Percentiles rank a stretch among this genome's conserved stretches.
phyloP scores from a whole-genome alignment of 2,888 invertebrate species.

The Campoplex capitator region DNA sequence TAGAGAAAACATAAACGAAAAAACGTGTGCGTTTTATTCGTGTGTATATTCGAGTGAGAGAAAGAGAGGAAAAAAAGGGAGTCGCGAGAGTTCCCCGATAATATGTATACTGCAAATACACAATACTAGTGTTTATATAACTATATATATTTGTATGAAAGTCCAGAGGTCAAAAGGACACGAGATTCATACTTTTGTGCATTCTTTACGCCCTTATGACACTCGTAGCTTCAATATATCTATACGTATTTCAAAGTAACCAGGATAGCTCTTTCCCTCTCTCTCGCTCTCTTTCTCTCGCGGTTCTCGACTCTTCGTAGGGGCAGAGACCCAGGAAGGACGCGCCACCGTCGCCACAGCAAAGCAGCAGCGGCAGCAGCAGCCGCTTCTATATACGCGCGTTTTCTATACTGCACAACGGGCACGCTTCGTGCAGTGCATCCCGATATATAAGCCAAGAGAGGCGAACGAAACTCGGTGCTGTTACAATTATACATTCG shows the following conservation, averaged over 20 bases:
- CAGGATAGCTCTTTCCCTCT: neutral
- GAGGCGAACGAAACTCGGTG: slow-evolving; percentile 31
- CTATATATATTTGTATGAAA: neutral
- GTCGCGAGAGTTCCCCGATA: slow-evolving; percentile 74
- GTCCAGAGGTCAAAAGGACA: slow-evolving; percentile 5
- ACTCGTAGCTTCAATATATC: neutral
- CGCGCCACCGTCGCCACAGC: slow-evolving; percentile 72
- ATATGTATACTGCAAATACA: slow-evolving; percentile 81
- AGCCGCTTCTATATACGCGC: slow-evolving; percentile 31
- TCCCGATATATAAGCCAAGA: slow-evolving; percentile 45
- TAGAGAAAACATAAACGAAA: slow-evolving; percentile 54
- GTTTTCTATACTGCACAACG: slow-evolving; percentile 50
- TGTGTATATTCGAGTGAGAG: slow-evolving; percentile 29
- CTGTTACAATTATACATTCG: slow-evolving; percentile 2
- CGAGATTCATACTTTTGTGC: neutral
- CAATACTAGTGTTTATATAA: slow-evolving; percentile 53
- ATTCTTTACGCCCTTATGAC: neutral
- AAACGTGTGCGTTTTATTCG: slow-evolving; percentile 5
- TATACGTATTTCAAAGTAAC: neutral
- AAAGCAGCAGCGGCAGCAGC: slow-evolving; percentile 21
- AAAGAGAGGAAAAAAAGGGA: slow-evolving; percentile 38
- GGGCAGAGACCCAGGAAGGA: slow-evolving; percentile 85
- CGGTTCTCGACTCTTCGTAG: slow-evolving; percentile 73
- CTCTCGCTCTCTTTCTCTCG: slow-evolving; percentile 24
- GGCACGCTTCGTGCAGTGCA: slow-evolving; percentile 56